Base-by-base conservation (phyloP, 2,113 vertebrate genomes). In the Acanthisitta chloris region DNA sequence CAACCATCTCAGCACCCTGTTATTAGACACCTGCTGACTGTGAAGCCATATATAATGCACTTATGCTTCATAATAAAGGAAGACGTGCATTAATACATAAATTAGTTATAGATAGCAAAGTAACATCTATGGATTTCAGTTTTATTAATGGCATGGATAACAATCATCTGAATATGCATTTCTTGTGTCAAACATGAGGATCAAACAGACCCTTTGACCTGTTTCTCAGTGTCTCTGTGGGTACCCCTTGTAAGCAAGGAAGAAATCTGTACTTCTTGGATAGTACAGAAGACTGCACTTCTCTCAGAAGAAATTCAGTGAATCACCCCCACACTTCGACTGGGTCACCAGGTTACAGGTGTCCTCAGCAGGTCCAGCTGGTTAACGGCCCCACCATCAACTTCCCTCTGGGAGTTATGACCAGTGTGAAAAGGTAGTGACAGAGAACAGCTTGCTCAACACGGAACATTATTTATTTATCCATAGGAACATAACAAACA, bases 341-440 rank as follows among this genome's bases (percentile, higher is more conserved):
- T 82, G 59, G 93, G 95, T 96, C 94, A 96, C 74, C 83, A 95
- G 90, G 92, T 96, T 97, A 89, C 93, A 96, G 93, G 94, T 97
- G 94, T 88, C 81, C 93, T 61, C 94, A 96, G 94, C 93, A 96
- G 95, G 92, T 88, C 91, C 91, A 83, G 81, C 90, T 96, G 94
- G 67, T 87, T 85, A 91, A 90, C 3, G 67, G 74, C 90, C 85
- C 51, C 74, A 96, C 90, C 80, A 73, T 77, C 12, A 18, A 91
- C 93, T 91, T 96, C 94, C 72, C 93, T 95, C 93, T 43, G 67
- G 81, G 93, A 96, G 85, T 70, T 83, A 83, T 0, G 73, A 85
- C 81, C 87, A 95, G 81, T 73, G 65, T 92, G 93, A 96, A 95
- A 94, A 96, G 85, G 81, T 90, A 96, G 93, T 88, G 94, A 96